phyloP scores from a whole-genome alignment of 2,797 vertebrate genomes.

The Bovichtus variegatus region DNA sequence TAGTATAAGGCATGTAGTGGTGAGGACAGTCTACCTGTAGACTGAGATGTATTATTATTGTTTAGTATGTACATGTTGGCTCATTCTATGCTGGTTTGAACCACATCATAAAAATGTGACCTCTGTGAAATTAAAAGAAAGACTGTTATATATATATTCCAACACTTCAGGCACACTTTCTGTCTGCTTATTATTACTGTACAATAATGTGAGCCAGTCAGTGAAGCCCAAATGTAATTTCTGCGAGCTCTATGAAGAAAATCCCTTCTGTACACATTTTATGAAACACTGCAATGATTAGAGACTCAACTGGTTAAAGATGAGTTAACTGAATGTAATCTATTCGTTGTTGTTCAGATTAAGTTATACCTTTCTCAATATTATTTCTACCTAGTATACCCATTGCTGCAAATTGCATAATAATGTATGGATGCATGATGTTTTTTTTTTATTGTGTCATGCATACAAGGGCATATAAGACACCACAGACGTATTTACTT shows the following conservation, averaged over 20 bases:
- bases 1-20: background rate
- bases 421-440: no score
- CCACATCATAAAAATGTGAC: background rate
- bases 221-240: background rate
- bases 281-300: background rate
- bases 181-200: background rate
- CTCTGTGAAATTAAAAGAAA: background rate
- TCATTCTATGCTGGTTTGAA: background rate
- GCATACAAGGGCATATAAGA: background rate
- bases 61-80: background rate
- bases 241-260: background rate
- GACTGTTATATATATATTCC: no score
- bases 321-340: background rate
- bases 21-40: constrained; percentile 20
- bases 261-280: background rate
- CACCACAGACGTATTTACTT: no score
- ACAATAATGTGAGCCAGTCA: background rate
- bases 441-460: background rate
- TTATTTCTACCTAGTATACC: background rate
- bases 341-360: background rate
- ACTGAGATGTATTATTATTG: background rate
- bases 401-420: background rate
- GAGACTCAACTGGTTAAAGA: background rate
- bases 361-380: background rate
- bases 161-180: no score